Evolutionary conservation across 2,888 invertebrate species (phyloP).

Genomic region (Macroteleia sp.): DNA sequence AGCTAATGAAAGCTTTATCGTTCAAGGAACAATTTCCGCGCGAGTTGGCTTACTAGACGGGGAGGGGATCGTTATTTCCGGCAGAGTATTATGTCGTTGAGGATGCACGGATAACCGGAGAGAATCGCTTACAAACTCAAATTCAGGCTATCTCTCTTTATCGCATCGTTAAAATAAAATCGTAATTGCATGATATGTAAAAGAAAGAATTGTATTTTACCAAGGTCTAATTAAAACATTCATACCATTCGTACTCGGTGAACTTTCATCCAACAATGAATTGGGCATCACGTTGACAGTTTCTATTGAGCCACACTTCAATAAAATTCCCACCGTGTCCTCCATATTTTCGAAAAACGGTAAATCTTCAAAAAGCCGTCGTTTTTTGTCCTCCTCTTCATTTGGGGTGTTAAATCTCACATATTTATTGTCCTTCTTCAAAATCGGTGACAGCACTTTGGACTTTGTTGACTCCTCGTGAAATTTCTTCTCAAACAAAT

Average conservation of each 20-base stretch:
- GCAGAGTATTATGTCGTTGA: conserved; percentile 69
- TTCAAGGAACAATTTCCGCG: conserved; percentile 71
- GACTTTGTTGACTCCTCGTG: neutral
- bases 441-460: conserved; percentile 7
- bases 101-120: conserved; percentile 66
- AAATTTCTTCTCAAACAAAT: conserved; percentile 30
- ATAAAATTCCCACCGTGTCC: too few relatives aligned
- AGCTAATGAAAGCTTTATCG: conserved; percentile 54
- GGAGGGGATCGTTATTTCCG: conserved; percentile 73
- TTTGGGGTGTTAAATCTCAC: conserved; percentile 76
- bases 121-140: conserved; percentile 60
- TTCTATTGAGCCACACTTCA: too few relatives aligned
- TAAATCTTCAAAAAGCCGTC: too few relatives aligned
- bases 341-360: too few relatives aligned
- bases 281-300: conserved; percentile 6
- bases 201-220: conserved; percentile 4
- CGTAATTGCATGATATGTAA: conserved; percentile 28
- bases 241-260: conserved; percentile 17
- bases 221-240: conserved; percentile 10
- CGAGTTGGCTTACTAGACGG: conserved; percentile 44
- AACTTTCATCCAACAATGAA: neutral
- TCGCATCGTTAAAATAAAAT: conserved; percentile 16
- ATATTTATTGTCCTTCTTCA: conserved; percentile 63
- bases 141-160: conserved; percentile 33
- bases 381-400: conserved; percentile 8